Conservation (phyloP, 30 jellyfish, hydroid and myxozoan genomes). For the Aurelia coerulea region DNA sequence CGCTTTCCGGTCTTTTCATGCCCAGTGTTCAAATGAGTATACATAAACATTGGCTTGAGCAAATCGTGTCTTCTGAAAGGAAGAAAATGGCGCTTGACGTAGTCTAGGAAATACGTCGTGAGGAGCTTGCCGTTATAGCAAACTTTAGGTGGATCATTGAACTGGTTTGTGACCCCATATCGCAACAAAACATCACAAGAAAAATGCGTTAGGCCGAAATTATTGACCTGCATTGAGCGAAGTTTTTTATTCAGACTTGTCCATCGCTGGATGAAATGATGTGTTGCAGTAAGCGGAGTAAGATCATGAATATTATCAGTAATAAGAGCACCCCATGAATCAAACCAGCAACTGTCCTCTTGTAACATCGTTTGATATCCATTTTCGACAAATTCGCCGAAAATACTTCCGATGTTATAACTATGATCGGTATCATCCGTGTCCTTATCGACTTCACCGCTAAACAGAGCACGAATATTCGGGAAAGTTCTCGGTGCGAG, state of each 20-base stretch:
- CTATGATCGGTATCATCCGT: slow-evolving; percentile 79
- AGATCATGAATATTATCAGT: slow-evolving; percentile 90
- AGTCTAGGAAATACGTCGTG: slow-evolving; percentile 82
- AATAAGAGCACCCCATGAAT: slow-evolving; percentile 95
- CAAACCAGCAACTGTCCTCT: slow-evolving; percentile 99
- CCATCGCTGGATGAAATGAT: slow-evolving; percentile 80
- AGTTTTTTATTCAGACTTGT: slow-evolving; percentile 56
- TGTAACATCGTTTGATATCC: slow-evolving; percentile 96
- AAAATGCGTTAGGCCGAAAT: slow-evolving; percentile 90
- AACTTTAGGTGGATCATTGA: slow-evolving; percentile 96
- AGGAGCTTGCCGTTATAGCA: slow-evolving; percentile 90
- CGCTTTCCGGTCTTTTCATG: slow-evolving; percentile 97
- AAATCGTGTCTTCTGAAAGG: slow-evolving; percentile 7
- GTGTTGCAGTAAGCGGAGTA: slow-evolving; percentile 52
- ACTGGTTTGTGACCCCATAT: slow-evolving; percentile 95
- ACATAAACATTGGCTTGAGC: slow-evolving; percentile 67
- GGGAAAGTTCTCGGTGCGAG: slow-evolving; percentile 99
- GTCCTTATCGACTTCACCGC: slow-evolving; percentile 95
- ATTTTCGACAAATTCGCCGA: slow-evolving; percentile 59
- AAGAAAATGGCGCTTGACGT: slow-evolving; percentile 45
- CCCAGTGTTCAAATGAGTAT: slow-evolving; percentile 95
- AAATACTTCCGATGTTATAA: slow-evolving; percentile 70
- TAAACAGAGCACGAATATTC: slow-evolving; percentile 92
- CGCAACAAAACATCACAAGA: slow-evolving; percentile 88
- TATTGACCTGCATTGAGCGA: slow-evolving; percentile 72